Conservation (phyloP, 1,140 invertebrate species). For the Penaeus japonicus region DNA sequence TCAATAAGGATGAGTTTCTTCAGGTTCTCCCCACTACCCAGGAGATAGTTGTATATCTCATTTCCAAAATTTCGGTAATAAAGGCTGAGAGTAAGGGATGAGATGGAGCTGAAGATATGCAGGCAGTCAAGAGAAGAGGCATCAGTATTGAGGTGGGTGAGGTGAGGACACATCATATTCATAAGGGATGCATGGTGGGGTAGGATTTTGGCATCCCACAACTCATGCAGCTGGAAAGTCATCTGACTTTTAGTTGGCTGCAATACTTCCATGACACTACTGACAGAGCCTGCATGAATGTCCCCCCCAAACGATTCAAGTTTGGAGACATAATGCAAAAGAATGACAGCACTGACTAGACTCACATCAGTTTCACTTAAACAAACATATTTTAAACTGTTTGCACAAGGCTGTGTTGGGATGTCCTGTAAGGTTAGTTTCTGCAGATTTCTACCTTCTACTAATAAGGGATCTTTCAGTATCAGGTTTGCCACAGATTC, state of each 20-base stretch:
- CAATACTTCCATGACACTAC: not conserved
- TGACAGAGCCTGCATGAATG: not conserved
- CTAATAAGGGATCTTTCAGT: not conserved
- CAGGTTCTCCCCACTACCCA: not conserved
- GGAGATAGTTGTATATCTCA: not conserved
- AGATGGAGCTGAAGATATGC: not conserved
- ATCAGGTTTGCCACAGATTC: conserved; percentile 9
- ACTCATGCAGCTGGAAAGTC: not conserved
- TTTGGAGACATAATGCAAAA: conserved; percentile 3
- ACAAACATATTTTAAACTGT: conserved; percentile 2
- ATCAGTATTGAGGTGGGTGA: not conserved
- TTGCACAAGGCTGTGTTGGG: not conserved
- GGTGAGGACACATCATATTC: not conserved
- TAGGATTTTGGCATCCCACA: not conserved
- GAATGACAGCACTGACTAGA: not conserved
- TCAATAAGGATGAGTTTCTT: not conserved
- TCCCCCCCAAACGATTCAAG: conserved; percentile 30
- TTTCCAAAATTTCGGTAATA: not conserved
- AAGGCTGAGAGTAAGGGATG: not conserved
- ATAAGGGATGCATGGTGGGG: not conserved
- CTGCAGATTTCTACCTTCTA: not conserved
- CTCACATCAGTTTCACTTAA: conserved; percentile 1
- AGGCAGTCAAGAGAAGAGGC: not conserved
- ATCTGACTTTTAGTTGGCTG: not conserved
- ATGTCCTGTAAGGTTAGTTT: not conserved